Evolutionary conservation across 1,140 invertebrate species (phyloP).

Genomic region (Monomorium pharaonis): DNA sequence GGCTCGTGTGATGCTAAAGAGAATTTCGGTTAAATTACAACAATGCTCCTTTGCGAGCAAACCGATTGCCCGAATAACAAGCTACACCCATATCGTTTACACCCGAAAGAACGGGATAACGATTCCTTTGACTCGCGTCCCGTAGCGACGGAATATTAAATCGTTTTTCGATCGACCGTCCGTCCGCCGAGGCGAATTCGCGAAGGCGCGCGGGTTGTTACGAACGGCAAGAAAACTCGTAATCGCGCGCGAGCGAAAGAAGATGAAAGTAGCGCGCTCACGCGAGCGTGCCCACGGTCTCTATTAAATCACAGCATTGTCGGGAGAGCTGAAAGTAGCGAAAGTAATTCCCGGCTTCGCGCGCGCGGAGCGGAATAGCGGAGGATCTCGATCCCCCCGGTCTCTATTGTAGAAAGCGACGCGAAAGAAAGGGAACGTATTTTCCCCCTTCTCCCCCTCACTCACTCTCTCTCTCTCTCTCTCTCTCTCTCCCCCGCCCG

Average conservation of each 20-base stretch:
- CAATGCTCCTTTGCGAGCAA: neutral
- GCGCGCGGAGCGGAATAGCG: slow-evolving; percentile 39
- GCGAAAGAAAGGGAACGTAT: slow-evolving; percentile 45
- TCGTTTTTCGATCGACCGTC: neutral
- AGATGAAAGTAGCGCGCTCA: slow-evolving; percentile 62
- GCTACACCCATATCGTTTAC: no score
- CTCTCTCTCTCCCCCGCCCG: neutral
- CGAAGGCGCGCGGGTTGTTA: neutral
- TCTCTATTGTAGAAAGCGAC: slow-evolving; percentile 60
- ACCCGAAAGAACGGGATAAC: neutral
- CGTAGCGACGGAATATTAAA: slow-evolving; percentile 42
- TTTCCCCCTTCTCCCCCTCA: neutral
- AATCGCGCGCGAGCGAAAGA: slow-evolving; percentile 54
- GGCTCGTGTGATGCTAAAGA: neutral
- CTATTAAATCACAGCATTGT: slow-evolving; percentile 61
- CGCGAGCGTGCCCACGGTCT: slow-evolving; percentile 17
- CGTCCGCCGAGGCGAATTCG: neutral
- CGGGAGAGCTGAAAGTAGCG: slow-evolving; percentile 70
- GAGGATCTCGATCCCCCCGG: slow-evolving; percentile 57
- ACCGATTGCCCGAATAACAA: neutral
- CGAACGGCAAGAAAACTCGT: slow-evolving; percentile 4
- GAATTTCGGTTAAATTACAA: neutral
- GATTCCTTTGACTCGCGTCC: neutral
- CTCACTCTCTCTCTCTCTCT: no score
- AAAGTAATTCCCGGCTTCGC: slow-evolving; percentile 65